A percentile compares a stretch with the other conserved stretches of the same genome.
These are phyloP conservation scores for Palythoa caribaeorum DNA, from an alignment of 92 coral and sea anemone genomes.

Conservation along the genomic window DNA sequence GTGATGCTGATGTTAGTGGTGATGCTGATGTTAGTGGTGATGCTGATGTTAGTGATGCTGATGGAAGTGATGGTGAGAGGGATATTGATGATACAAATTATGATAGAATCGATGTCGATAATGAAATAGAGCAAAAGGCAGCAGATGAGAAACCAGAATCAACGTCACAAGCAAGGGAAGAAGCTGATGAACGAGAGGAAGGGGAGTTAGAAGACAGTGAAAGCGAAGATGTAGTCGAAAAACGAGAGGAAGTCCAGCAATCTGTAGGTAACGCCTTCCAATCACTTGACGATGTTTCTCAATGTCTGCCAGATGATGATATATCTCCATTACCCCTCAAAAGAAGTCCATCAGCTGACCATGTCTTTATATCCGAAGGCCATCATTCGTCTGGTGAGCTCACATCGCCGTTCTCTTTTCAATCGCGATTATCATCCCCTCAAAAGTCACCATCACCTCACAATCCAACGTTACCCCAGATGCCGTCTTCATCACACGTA, in stretches of 20 bases:
- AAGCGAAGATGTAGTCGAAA: constrained; percentile 12
- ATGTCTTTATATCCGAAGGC: neutral
- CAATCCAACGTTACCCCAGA: neutral
- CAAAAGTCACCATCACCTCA: neutral
- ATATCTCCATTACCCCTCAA: neutral
- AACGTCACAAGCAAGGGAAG: constrained; percentile 19
- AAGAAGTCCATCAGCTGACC: neutral
- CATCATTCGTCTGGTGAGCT: neutral
- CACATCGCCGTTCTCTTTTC: neutral
- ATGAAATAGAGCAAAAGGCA: neutral
- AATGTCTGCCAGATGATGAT: constrained; percentile 8
- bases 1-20: neutral
- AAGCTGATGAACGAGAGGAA: constrained; percentile 40
- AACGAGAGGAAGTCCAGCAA: neutral
- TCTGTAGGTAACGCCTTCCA: neutral
- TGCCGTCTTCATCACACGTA: neutral
- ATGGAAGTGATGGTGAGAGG: neutral
- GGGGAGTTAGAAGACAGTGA: constrained; percentile 44
- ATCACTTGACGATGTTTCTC: neutral
- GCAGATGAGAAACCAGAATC: neutral
- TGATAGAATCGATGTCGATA: constrained; percentile 27
- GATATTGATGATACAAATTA: neutral
- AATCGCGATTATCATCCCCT: neutral
- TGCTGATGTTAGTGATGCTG: neutral
- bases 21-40: no score